phyloP scores from a whole-genome alignment of 2,113 vertebrate species.

The Amphiprion percula region DNA sequence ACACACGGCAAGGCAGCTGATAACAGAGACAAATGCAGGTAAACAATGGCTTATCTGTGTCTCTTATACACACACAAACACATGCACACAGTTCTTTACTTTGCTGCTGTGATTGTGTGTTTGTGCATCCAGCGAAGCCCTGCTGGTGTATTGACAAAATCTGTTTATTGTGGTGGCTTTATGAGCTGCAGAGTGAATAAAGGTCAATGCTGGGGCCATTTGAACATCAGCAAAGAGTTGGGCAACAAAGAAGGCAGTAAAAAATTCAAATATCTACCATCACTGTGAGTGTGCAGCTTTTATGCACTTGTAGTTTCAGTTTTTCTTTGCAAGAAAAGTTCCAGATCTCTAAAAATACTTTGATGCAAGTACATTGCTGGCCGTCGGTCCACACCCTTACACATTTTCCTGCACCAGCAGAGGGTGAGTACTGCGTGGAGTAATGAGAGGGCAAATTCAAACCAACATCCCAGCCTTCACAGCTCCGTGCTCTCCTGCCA shows the following conservation, averaged over 20 bases:
- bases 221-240: not conserved
- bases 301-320: not conserved
- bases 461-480: constrained; percentile 53
- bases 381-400: not conserved
- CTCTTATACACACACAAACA: constrained; percentile 19
- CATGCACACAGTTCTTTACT: not conserved
- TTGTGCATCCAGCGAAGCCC: not conserved
- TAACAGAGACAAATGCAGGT: constrained; percentile 66
- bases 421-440: constrained; percentile 39
- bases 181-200: not conserved
- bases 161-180: not conserved
- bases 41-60: constrained; percentile 69
- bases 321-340: constrained; percentile 7
- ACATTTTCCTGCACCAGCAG: constrained; percentile 11
- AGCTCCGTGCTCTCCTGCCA: constrained; percentile 32
- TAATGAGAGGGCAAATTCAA: constrained; percentile 66
- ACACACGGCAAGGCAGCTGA: constrained; percentile 53
- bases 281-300: not conserved
- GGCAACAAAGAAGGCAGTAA: not conserved
- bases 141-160: constrained; percentile 8
- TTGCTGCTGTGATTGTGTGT: constrained; percentile 17
- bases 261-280: too few relatives aligned
- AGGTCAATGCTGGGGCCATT: not conserved
- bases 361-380: not conserved
- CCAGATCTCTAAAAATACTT: constrained; percentile 1